phyloP scores from a whole-genome alignment of 1,140 invertebrate species.

The Andricus grossulariae region DNA sequence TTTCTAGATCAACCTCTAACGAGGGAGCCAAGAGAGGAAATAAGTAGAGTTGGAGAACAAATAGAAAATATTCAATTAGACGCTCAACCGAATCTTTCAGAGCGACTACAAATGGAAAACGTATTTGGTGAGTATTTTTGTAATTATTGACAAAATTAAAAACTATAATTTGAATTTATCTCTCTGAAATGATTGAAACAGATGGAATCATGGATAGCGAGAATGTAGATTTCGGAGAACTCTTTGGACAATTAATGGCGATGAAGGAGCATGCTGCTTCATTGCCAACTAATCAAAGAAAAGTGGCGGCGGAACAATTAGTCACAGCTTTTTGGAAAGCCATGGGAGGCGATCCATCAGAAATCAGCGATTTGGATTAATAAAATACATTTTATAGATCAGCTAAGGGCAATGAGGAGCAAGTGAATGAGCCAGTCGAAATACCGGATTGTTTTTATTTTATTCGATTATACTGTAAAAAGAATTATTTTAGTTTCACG shows the following conservation, averaged over 20 bases:
- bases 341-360: constrained; percentile 85
- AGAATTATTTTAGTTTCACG: too few relatives aligned
- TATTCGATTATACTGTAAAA: too few relatives aligned
- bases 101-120: constrained; percentile 63
- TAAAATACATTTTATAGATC: constrained; percentile 29
- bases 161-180: constrained; percentile 5
- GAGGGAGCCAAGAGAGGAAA: constrained; percentile 46
- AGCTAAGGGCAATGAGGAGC: too few relatives aligned
- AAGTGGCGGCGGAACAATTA: constrained; percentile 85
- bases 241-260: constrained; percentile 80
- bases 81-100: constrained; percentile 50
- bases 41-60: constrained; percentile 64
- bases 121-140: constrained; percentile 62
- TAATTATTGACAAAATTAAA: constrained; percentile 1
- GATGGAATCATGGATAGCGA: constrained; percentile 74
- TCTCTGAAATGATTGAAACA: constrained; percentile 39
- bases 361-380: constrained; percentile 76
- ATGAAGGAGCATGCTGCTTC: constrained; percentile 83
- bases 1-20: constrained; percentile 31
- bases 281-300: constrained; percentile 80
- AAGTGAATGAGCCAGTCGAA: too few relatives aligned
- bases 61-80: constrained; percentile 65
- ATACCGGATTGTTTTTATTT: too few relatives aligned
- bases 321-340: constrained; percentile 88
- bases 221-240: constrained; percentile 78